Evolutionary conservation across 2,113 vertebrate genomes (phyloP), one percentile per base, ranked within the genome.

Genomic region (Anhinga anhinga): DNA sequence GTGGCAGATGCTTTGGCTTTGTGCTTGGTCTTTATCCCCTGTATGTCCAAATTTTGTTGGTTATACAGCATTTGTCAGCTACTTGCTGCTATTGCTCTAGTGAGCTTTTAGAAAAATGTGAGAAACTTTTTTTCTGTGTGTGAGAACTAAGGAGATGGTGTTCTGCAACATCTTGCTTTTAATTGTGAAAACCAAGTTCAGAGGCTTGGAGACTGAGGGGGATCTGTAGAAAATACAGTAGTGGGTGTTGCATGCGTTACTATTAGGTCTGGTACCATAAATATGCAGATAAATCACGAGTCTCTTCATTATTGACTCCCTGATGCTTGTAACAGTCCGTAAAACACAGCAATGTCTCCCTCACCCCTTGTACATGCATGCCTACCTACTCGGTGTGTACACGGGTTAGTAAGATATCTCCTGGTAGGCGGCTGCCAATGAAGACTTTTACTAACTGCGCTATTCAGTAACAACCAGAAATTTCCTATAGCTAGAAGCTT

Each of bases 1-100:
- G 76, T 79, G 74, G 88, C 78, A 96, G 93, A 80, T 91, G 74
- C 63, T 92, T 90, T 92, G 83, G 66, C 83, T 67, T 77, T 9
- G 0, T 23, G 34, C 85, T 87, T 15, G 5, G 26, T 90, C 63
- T 88, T 88, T 91, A 66, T 67, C 38, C 55, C 38, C 59, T 34
- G 5, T 47, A 36, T 10, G 14, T 85, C 71, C 82, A 80, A 42
- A 13, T 63, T 90, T 74, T 81, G 50, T 58, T 96, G 88, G 50
- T 73, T 91, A 27, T n/a, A 27, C 23, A 84, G 47, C 69, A 22
- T 71, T 82, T 82, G 76, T 70, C 58, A 80, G 62, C 84, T 79
- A 10, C 67, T 91, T 12, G 11, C 21, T 91, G 61, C 70, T 85
- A 4, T 78, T 86, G 65, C 86, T 87, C 29, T 53, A 23, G 55